These are phyloP conservation scores for Bicyclus anynana DNA, from an alignment of 1,140 invertebrate species.

Conservation along the genomic window DNA sequence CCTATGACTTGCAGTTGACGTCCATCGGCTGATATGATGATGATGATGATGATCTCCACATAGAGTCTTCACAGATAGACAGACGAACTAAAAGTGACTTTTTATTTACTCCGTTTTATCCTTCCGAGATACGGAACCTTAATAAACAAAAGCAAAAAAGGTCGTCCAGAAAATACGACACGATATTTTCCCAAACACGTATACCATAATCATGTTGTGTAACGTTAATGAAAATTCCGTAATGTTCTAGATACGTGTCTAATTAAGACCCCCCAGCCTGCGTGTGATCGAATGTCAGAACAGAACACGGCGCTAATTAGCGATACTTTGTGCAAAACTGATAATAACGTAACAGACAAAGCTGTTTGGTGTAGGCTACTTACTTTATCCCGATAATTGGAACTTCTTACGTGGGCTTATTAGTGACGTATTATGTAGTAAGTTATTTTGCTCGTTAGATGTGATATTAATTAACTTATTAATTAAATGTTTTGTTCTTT, in stretches of 20 bases:
- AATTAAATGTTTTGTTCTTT: neutral
- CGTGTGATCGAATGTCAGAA: neutral
- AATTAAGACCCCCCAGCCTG: neutral
- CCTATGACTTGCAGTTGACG: no score
- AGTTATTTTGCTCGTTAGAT: neutral
- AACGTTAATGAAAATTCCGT: neutral
- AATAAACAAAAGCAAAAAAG: no score
- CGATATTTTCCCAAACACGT: neutral
- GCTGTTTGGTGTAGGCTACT: neutral
- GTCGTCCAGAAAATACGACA: no score
- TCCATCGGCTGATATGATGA: no score
- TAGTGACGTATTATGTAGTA: neutral
- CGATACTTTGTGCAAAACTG: constrained; percentile 1
- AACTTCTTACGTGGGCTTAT: neutral
- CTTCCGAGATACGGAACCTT: no score
- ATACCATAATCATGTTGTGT: neutral
- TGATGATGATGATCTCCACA: no score
- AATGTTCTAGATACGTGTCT: neutral
- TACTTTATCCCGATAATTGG: neutral
- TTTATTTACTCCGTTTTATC: no score
- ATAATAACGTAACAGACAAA: neutral
- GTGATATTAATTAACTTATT: neutral
- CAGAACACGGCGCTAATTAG: neutral
- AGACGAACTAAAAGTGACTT: no score
- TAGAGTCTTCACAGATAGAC: no score